Evolutionary conservation across 92 coral and sea anemone genomes (phyloP), one percentile per base, ranked within the genome.

Genomic region (Ricordea florida): DNA sequence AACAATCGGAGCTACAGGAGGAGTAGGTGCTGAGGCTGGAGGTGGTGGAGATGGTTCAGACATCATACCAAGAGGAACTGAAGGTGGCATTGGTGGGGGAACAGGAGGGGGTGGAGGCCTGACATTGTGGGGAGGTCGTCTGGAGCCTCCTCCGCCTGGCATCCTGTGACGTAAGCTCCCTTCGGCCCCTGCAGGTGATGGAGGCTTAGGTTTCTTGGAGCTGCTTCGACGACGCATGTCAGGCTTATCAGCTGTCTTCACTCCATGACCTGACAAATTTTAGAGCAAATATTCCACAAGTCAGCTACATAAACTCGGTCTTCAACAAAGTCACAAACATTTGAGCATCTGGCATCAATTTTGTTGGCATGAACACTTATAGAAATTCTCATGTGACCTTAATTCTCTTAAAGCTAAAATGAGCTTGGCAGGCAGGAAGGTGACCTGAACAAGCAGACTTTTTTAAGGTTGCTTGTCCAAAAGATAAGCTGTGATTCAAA

Each of bases 11-110:
- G 75, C 82, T 16, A 69, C 87, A 16, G 86, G 81, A 0, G 85
- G 75, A 14, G 37, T 50, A 8, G 85, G 87, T n/a, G 57, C 79
- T 22, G 58, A 13, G 35, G 82, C 84, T 10, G 86, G 75, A 29
- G 57, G 89, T 15, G 86, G 83, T 14, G 92, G 66, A 2, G 56
- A 81, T 9, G 73, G 76, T 38, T 76, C 85, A 38, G 46, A 23
- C 27, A 73, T 72, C 23, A 78, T 85, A 2, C 81, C 96, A 48
- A 90, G 68, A 3, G 97, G 97, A 40, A 93, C 64, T 14, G 92
- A 87, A 2, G 98, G 97, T 2, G 91, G 91, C 72, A 85, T 78
- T 11, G 93, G 97, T 6, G 98, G 93, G n/a, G 93, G 93, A 2
- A 87, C 93, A 13, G 97, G 92, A 29, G 97, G 92, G 16, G 89